Evolutionary conservation across 1,140 invertebrate species (phyloP), one percentile per base, ranked within the genome.

Genomic region (Argopecten irradians): DNA sequence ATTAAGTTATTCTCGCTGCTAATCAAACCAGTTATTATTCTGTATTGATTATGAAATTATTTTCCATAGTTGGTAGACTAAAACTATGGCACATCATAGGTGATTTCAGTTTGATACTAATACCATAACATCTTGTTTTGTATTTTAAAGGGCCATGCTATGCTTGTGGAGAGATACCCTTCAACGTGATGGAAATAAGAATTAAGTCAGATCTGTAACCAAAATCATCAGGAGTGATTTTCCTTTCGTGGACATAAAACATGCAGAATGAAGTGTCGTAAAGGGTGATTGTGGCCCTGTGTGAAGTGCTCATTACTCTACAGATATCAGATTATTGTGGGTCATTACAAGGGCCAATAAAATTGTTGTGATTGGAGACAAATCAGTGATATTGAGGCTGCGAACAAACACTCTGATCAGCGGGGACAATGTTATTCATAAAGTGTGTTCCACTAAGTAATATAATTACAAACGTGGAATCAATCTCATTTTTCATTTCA

Each of bases 91-190:
- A n/a, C n/a, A n/a, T n/a, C n/a, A n/a, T n/a, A n/a, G n/a, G n/a
- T n/a, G n/a, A n/a, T n/a, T n/a, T n/a, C n/a, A n/a, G n/a, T n/a
- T n/a, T n/a, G n/a, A n/a, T n/a, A n/a, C n/a, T n/a, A n/a, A n/a
- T n/a, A n/a, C n/a, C n/a, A n/a, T n/a, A n/a, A n/a, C n/a, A n/a
- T n/a, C n/a, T n/a, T n/a, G n/a, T n/a, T 89, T 92, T 94, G 90
- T 93, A 96, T 93, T 92, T 97, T 96, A 16, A 96, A 99, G 97
- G 99, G 98, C 83, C 98, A 99, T 92, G 99, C 97, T 90, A 99
- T 99, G 98, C 96, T 99, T 36, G 96, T 99, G 41, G 99, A 99
- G 96, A 96, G 98, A 93, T 98, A 99, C 96, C 98, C 98, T n/a
- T 85, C 84, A 39, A 41, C 86, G 39, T 90, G 43, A 84, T 82